Evolutionary conservation across 2,113 vertebrate species (phyloP), one percentile per base, ranked within the genome.

Genomic region (Psilopsiagon aurifrons): DNA sequence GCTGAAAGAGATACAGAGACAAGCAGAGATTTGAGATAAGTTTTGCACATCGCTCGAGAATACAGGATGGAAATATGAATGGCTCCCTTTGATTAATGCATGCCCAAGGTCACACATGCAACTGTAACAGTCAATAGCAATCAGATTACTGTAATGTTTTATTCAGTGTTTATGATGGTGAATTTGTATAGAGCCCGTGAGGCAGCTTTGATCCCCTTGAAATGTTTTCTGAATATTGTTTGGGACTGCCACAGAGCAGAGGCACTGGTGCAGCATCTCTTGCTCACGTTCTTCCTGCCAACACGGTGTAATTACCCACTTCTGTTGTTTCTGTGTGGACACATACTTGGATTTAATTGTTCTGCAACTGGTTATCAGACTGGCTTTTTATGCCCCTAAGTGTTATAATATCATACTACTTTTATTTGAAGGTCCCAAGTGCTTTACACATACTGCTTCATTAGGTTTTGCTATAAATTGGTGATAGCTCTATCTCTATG

Each of bases 71-170:
- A 91, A 96, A 92, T 13, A 60, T 4, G 67, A 88, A 62, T 22
- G 9, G 64, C 86, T 97, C 57, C 85, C 91, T 97, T 96, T 95
- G 96, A 97, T 97, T 95, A 97, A 95, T 95, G 90, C 66, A 79
- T 74, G 86, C 96, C 94, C 94, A 97, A 96, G 96, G 97, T 97
- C 95, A 91, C 86, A 64, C 83, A 77, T 44, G 78, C 94, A 44
- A 95, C 90, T 96, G 83, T 86, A 90, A 24, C 90, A 94, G 95
- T 97, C 97, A 96, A 97, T 97, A 96, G 88, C 92, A 96, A 97
- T 96, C 94, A 95, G 96, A 97, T 97, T 97, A 96, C 91, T 47
- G 94, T 82, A 70, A 97, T 97, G 97, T 96, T 97, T 97, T 97
- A 97, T 97, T 97, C 96, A 97, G 96, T 94, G 91, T 96, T 97